Percentiles rank a stretch among this genome's conserved stretches.
These are phyloP conservation scores for Aselliscus stoliczkanus DNA, from an alignment of 2,797 vertebrate genomes.

Conservation along the genomic window DNA sequence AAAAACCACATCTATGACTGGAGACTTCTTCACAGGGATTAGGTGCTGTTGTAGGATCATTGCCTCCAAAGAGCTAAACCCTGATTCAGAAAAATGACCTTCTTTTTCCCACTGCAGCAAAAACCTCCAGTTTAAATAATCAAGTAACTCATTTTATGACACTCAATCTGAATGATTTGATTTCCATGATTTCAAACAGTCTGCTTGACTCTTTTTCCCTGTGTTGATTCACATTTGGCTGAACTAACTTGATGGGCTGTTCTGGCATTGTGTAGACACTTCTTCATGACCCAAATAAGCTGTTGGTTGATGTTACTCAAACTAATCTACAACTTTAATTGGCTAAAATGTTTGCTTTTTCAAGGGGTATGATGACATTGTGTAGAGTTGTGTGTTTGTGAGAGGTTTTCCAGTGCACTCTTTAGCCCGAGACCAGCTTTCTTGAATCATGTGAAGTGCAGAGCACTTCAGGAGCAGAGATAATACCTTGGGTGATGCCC, in stretches of 20 bases:
- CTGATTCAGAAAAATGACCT: not conserved
- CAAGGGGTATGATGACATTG: not conserved
- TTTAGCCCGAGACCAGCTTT: not conserved
- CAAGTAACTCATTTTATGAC: not conserved
- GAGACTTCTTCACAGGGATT: not conserved
- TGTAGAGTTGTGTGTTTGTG: not conserved
- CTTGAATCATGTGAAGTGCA: not conserved
- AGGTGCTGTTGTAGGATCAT: not conserved
- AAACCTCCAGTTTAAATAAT: not conserved
- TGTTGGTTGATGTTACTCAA: not conserved
- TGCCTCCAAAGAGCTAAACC: not conserved
- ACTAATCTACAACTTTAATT: not conserved
- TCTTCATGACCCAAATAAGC: conserved; percentile 1
- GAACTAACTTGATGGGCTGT: not conserved
- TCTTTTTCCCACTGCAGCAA: not conserved
- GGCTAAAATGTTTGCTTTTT: conserved; percentile 26
- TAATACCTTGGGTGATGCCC: not conserved
- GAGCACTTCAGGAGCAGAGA: not conserved
- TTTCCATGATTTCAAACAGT: not conserved
- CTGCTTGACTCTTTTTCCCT: not conserved
- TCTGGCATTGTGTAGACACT: not conserved
- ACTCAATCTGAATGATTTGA: not conserved
- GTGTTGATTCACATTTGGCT: conserved; percentile 20
- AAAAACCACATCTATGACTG: not conserved
- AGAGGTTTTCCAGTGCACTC: not conserved